Base-by-base conservation (phyloP, 1,140 invertebrate genomes). In the Ptiloglossa arizonensis region DNA sequence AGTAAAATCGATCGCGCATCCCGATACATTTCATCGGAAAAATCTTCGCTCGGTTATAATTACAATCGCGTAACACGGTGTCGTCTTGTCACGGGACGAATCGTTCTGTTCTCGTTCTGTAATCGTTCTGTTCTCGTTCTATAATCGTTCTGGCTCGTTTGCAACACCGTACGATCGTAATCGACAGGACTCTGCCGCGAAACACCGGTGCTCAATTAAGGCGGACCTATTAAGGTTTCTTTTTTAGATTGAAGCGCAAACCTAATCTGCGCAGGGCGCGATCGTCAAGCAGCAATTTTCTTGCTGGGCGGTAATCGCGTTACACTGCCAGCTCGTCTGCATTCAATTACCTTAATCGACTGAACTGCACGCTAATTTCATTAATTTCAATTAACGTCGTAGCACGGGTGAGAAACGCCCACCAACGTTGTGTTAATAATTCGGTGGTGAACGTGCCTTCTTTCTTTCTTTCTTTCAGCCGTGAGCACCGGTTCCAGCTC, bases 281-380 rank as follows among this genome's bases (percentile, higher is more conserved):
- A 69, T 68, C 41, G 41, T 67, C 41, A 1, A 0, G 0, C 62
- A 27, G 41, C 29, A 69, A 68, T 59, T 68, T 50, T 69, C 54
- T 59, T 29, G 29, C 15, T 22, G 3, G n/a, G 2, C 15, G 5
- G 41, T 75, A 69, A 75, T 68, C 64, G 32, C 1, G 48, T 76
- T 76, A 76, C 52, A 15, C 8, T 6, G 27, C n/a, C 54, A 15
- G 35, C 62, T 56, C 15, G 66, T 1, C 54, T 59, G 52, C 29
- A 17, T 68, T 68, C 52, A 57, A 57, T 68, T 69, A 46, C 29
- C 41, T 3, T 46, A 57, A 50, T 74, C 63, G 29, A 59, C 22
- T 48, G 15, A 69, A 76, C 64, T 69, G 59, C 11, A 38, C 9
- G 29, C 41, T 68, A 50, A 76, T 48, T 27, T 3, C 24, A 32